These are phyloP conservation scores for Hydropsyche betteni DNA, from an alignment of 2,888 invertebrate genomes.

Conservation along the genomic window DNA sequence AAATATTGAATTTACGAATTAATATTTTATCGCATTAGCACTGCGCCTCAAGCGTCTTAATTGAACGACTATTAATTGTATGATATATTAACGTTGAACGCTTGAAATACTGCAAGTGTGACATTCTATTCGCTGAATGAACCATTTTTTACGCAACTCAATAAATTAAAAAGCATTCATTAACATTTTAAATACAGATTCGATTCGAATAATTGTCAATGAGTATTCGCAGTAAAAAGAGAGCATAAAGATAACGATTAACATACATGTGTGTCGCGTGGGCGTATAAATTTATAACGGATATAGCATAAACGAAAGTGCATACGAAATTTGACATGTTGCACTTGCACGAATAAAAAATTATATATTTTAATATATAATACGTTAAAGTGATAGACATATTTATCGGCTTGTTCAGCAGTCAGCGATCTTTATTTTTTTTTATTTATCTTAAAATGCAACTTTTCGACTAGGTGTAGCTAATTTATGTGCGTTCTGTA, in stretches of 20 bases:
- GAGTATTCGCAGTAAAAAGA: background rate
- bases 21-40: too few species aligned
- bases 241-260: background rate
- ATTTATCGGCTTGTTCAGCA: background rate
- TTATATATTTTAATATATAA: background rate
- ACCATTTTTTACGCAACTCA: background rate
- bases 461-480: background rate
- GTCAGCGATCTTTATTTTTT: background rate
- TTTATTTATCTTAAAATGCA: background rate
- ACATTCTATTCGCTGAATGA: constrained; percentile 5
- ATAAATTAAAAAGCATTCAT: constrained; percentile 3
- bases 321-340: constrained; percentile 14
- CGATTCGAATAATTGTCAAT: constrained; percentile 9
- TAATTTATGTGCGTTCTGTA: constrained; percentile 16
- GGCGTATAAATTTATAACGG: background rate
- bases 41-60: too few species aligned
- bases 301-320: constrained; percentile 10
- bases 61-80: too few species aligned
- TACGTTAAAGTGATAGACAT: background rate
- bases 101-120: background rate
- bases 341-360: background rate
- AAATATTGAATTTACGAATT: too few species aligned
- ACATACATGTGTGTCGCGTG: constrained; percentile 2
- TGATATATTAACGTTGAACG: too few species aligned
- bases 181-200: constrained; percentile 2